These are phyloP conservation scores for Oceanites oceanicus DNA, from an alignment of 2,113 vertebrate genomes.

Conservation along the genomic window DNA sequence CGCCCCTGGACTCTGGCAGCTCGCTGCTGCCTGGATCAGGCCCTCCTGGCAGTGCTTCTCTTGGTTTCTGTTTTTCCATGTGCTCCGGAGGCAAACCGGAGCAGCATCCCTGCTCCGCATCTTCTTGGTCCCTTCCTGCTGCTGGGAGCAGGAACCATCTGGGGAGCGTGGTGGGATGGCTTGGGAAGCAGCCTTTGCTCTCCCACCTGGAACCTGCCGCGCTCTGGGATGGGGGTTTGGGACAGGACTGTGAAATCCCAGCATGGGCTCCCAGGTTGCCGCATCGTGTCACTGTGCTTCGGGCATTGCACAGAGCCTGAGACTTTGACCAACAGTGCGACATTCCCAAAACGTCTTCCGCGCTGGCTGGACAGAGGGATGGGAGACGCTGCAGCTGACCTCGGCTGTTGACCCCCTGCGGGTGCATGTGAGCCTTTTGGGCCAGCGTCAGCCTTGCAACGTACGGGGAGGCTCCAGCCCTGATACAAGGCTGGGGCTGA, in stretches of 20 bases:
- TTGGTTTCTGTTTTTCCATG: fast-evolving
- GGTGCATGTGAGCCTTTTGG: neutral
- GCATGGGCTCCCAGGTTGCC: fast-evolving
- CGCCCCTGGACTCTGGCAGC: neutral
- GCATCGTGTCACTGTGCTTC: fast-evolving
- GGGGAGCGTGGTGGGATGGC: fast-evolving
- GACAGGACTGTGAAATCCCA: neutral
- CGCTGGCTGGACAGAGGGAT: neutral
- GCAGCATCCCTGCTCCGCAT: neutral
- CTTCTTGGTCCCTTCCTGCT: neutral
- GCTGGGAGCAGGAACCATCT: neutral
- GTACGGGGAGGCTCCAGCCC: neutral
- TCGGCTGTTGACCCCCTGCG: fast-evolving
- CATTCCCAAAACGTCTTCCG: fast-evolving
- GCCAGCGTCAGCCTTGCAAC: neutral
- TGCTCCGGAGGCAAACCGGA: neutral
- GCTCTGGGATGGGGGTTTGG: neutral
- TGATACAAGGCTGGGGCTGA: neutral
- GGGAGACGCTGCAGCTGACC: neutral
- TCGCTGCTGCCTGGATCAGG: neutral
- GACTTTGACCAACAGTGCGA: fast-evolving
- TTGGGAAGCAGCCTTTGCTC: neutral
- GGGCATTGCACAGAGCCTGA: neutral
- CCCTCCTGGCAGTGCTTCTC: neutral
- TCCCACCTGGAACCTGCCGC: neutral